Conservation (phyloP, 2,797 vertebrate genomes). For the Pogonophryne albipinna region DNA sequence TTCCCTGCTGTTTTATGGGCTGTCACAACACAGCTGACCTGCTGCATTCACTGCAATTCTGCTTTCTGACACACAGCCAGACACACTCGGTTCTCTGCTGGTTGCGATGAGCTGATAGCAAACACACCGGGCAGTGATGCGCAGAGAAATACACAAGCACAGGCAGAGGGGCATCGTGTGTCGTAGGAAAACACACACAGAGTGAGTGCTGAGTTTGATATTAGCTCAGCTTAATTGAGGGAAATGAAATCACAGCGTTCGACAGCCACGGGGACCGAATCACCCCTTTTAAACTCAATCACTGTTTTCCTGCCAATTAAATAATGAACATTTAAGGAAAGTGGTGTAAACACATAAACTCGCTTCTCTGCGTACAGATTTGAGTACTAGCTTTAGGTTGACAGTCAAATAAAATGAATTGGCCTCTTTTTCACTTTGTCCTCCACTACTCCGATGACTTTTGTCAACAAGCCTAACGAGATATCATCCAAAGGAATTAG, state of each 20-base stretch:
- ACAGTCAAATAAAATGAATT: slow-evolving; percentile 55
- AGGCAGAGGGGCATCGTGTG: slow-evolving; percentile 17
- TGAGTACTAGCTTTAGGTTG: slow-evolving; percentile 45
- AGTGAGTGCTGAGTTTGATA: slow-evolving; percentile 41
- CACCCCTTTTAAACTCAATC: slow-evolving; percentile 49
- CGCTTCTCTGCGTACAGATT: slow-evolving; percentile 36
- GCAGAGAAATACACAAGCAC: slow-evolving; percentile 46
- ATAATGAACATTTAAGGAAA: slow-evolving; percentile 53
- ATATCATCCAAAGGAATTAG: slow-evolving; percentile 60
- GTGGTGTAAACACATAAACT: slow-evolving; percentile 56
- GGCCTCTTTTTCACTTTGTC: slow-evolving; percentile 48
- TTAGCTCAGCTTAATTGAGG: slow-evolving; percentile 57
- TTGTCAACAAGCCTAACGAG: slow-evolving; percentile 47
- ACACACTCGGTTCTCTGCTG: slow-evolving; percentile 36
- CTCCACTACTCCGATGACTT: slow-evolving; percentile 39
- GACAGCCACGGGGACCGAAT: slow-evolving; percentile 51
- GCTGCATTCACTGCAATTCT: slow-evolving; percentile 38
- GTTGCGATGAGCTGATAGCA: slow-evolving; percentile 43
- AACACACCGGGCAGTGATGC: slow-evolving; percentile 47
- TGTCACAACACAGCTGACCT: slow-evolving; percentile 36
- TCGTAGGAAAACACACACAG: slow-evolving; percentile 11
- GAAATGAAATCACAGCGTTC: slow-evolving; percentile 52
- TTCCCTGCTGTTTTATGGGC: slow-evolving; percentile 46
- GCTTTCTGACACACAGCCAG: slow-evolving; percentile 48
- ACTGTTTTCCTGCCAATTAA: slow-evolving; percentile 57